Percentiles rank a stretch among this genome's conserved stretches.
Evolutionary conservation across 2,888 invertebrate genomes (phyloP).

Genomic region (Pterostichus niger): DNA sequence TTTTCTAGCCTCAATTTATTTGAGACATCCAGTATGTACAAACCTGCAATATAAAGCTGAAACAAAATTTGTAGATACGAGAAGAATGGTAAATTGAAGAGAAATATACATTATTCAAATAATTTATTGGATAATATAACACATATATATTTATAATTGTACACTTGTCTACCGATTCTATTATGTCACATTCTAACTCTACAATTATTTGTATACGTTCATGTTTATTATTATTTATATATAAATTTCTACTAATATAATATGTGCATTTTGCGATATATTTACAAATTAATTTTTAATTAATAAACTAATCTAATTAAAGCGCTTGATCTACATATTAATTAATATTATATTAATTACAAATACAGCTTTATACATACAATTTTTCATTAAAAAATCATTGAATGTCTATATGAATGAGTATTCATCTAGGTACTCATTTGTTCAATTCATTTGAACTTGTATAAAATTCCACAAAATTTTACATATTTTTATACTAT

Average conservation of each 20-base stretch:
- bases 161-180: slow-evolving; percentile 46
- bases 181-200: slow-evolving; percentile 31
- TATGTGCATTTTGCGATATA: slow-evolving; percentile 53
- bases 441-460: background rate
- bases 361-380: slow-evolving; percentile 38
- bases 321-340: slow-evolving; percentile 59
- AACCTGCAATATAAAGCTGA: background rate
- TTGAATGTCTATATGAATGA: background rate
- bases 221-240: slow-evolving; percentile 60
- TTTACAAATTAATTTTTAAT: slow-evolving; percentile 57
- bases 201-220: slow-evolving; percentile 21
- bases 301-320: slow-evolving; percentile 60
- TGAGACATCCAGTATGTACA: too few relatives aligned
- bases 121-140: slow-evolving; percentile 63
- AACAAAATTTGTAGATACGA: background rate
- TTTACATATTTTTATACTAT: too few relatives aligned
- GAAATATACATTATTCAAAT: slow-evolving; percentile 43
- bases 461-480: background rate
- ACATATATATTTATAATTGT: slow-evolving; percentile 59
- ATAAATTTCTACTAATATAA: slow-evolving; percentile 59
- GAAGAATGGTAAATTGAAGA: background rate
- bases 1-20: too few relatives aligned
- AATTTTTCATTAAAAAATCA: slow-evolving; percentile 22
- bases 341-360: slow-evolving; percentile 47
- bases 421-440: background rate